A percentile compares a stretch with the other conserved stretches of the same genome.
Conservation (phyloP, 2,113 vertebrate genomes). For the Axis porcinus region DNA sequence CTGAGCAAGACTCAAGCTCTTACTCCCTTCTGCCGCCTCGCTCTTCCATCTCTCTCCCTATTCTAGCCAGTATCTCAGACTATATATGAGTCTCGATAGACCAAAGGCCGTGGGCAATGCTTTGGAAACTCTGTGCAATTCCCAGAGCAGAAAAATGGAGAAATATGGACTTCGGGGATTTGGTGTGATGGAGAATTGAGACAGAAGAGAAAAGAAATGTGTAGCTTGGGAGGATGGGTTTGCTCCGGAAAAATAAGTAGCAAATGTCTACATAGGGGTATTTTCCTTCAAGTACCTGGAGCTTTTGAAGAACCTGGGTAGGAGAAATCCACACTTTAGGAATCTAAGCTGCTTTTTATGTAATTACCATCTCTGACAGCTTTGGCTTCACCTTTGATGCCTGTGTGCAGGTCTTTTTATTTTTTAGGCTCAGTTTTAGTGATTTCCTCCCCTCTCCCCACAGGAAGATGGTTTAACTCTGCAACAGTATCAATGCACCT, state of each 20-base stretch:
- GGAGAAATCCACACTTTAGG: background rate
- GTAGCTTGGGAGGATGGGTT: background rate
- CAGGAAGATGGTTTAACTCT: background rate
- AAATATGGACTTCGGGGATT: background rate
- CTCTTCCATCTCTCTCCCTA: background rate
- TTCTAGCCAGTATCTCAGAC: background rate
- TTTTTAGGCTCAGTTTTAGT: constrained; percentile 8
- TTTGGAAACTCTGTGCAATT: background rate
- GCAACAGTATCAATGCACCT: background rate
- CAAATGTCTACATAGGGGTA: background rate
- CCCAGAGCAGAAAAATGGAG: background rate
- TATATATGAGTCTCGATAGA: background rate
- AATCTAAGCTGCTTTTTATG: background rate
- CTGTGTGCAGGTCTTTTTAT: background rate
- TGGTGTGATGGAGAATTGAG: background rate
- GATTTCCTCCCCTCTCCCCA: background rate
- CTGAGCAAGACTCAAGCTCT: background rate
- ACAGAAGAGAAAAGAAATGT: background rate
- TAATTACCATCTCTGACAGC: background rate
- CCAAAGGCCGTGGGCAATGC: background rate
- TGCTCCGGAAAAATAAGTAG: background rate
- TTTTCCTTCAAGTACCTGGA: background rate
- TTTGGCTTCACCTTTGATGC: background rate
- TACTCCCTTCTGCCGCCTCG: background rate
- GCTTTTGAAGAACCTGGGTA: background rate